Conservation (phyloP, 2,113 vertebrate genomes). For the Rissa tridactyla region DNA sequence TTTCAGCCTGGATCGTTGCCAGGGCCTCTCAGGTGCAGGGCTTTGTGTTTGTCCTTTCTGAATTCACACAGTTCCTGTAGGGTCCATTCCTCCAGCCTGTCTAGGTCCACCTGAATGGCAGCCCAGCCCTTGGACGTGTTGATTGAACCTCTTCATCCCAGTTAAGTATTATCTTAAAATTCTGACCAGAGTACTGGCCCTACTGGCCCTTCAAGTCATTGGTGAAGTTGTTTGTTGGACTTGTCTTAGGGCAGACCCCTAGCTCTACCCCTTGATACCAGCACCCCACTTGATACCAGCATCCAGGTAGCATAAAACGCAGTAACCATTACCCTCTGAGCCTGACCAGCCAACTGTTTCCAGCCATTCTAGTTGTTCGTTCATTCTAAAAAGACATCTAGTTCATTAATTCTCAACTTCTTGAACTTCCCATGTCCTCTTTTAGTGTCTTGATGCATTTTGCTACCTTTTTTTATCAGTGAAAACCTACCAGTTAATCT, state of each 20-base stretch:
- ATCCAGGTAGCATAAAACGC: background rate
- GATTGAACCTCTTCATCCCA: background rate
- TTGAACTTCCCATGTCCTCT: background rate
- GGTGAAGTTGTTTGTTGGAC: background rate
- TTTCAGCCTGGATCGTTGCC: background rate
- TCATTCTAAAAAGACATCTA: background rate
- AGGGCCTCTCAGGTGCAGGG: background rate
- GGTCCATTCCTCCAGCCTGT: background rate
- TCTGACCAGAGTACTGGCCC: background rate
- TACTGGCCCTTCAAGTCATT: background rate
- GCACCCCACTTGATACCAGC: background rate
- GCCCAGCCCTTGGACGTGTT: background rate
- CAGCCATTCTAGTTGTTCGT: background rate
- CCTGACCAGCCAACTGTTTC: background rate
- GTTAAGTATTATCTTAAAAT: background rate
- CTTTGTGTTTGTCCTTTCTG: background rate
- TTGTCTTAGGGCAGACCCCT: background rate
- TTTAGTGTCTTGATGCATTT: background rate
- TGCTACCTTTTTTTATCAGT: background rate
- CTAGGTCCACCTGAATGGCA: background rate
- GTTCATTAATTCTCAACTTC: background rate
- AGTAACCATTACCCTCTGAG: background rate
- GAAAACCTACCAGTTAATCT: background rate
- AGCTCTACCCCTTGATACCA: background rate
- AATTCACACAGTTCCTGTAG: background rate